These are phyloP conservation scores for Cairina moschata DNA, from an alignment of 2,113 vertebrate species.

Conservation along the genomic window DNA sequence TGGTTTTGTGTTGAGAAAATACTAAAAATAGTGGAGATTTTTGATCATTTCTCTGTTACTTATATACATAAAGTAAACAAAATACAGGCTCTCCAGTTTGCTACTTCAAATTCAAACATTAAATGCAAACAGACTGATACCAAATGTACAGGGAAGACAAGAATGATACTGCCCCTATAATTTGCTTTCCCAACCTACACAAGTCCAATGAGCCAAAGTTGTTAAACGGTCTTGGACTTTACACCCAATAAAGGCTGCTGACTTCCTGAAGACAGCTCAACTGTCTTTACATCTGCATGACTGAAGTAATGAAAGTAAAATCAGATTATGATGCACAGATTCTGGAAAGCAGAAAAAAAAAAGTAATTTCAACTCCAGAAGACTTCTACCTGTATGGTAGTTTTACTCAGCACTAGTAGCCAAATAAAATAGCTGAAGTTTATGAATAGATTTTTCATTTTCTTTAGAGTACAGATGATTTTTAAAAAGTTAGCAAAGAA, in stretches of 20 bases:
- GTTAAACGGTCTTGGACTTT: background rate
- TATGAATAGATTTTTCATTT: background rate
- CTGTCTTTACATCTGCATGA: background rate
- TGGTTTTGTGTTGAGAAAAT: background rate
- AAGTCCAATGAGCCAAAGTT: background rate
- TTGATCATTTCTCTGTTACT: background rate
- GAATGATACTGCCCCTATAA: background rate
- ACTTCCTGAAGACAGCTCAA: background rate
- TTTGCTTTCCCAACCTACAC: background rate
- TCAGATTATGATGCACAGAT: background rate
- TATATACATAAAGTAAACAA: background rate
- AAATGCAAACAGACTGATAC: background rate
- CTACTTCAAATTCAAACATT: background rate
- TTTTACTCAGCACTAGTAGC: background rate
- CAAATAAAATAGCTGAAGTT: background rate
- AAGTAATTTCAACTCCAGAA: background rate
- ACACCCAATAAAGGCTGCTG: background rate
- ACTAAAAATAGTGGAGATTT: background rate
- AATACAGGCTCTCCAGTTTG: background rate
- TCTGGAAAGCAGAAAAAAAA: background rate
- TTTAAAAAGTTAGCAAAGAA: background rate
- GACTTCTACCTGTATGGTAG: background rate
- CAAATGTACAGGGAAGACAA: background rate
- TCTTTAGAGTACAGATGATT: background rate
- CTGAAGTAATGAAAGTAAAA: background rate